Evolutionary conservation across 1,140 invertebrate genomes (phyloP), one percentile per base, ranked within the genome.

Genomic region (Zeugodacus cucurbitae): DNA sequence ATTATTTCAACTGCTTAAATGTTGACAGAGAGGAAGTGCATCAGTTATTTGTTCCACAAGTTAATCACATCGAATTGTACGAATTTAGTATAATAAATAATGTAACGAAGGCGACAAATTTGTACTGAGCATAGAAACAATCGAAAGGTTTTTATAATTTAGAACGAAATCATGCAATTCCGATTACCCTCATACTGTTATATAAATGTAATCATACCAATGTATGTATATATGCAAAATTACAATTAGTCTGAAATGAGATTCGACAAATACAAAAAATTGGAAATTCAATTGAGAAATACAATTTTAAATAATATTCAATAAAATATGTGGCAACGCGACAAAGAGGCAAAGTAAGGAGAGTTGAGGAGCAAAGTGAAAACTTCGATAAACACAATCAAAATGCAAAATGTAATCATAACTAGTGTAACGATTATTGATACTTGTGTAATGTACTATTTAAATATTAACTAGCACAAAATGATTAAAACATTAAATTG

Each of bases 401-500:
- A 82, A 82, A 82, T 48, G 37, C 41, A 10, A 82, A 82, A n/a
- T n/a, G 74, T 82, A 82, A 82, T 82, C 41, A 82, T 82, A 48
- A 82, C 44, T 82, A 82, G 41, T 82, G 74, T 82, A 82, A 82
- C 41, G 14, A 48, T 82, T 82, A 54, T 48, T 82, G 41, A 44
- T 82, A 82, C 44, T 54, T 48, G 11, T 82, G 41, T 44, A 48
- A 54, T 82, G 74, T 82, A 48, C 22, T 48, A 82, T 82, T 82
- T 82, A 82, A 48, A 82, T 41, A 44, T 82, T 82, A 82, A 82
- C 41, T 82, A 82, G 74, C 74, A 82, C 74, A 82, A 82, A 82
- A 82, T 82, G 41, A 82, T 41, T 48, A 44, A 44, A 82, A 74
- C 44, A 82, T 82, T 22, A 48, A 82, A 82, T 34, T 82, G 26